phyloP scores from a whole-genome alignment of 2,113 vertebrate species.

The Pachycephala philippinensis region DNA sequence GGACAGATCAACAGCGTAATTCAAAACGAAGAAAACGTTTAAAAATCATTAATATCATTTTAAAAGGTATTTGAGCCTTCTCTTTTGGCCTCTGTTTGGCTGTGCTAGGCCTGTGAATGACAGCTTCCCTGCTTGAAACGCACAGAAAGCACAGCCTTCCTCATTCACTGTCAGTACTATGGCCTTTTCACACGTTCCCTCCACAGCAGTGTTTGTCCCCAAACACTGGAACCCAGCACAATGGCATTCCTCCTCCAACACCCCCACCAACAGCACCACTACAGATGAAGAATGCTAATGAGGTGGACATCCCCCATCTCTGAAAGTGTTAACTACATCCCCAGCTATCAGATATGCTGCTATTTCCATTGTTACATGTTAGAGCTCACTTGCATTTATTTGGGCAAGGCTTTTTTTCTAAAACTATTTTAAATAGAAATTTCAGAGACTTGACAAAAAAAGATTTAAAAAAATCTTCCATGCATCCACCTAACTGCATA shows the following conservation, averaged over 20 bases:
- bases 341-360: neutral
- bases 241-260: slow-evolving; percentile 80
- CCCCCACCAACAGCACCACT: slow-evolving; percentile 75
- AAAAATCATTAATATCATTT: slow-evolving; percentile 80
- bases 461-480: neutral
- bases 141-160: slow-evolving; percentile 79
- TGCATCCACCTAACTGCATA: fast-evolving
- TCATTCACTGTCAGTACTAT: slow-evolving; percentile 81
- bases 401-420: neutral
- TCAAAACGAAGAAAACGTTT: slow-evolving; percentile 62
- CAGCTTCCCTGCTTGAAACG: slow-evolving; percentile 82
- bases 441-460: neutral
- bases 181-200: slow-evolving; percentile 84
- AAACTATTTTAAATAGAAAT: slow-evolving; percentile 9
- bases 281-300: slow-evolving; percentile 79
- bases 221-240: slow-evolving; percentile 85
- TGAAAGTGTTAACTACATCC: slow-evolving; percentile 72
- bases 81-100: slow-evolving; percentile 77
- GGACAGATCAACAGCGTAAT: neutral
- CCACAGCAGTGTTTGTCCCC: slow-evolving; percentile 87
- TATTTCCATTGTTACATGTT: slow-evolving; percentile 34
- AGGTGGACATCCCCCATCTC: slow-evolving; percentile 64
- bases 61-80: slow-evolving; percentile 79
- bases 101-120: slow-evolving; percentile 78
- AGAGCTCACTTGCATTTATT: neutral